These are phyloP conservation scores for Montipora foliosa DNA, from an alignment of 64 coral and sea anemone genomes.

Conservation along the genomic window DNA sequence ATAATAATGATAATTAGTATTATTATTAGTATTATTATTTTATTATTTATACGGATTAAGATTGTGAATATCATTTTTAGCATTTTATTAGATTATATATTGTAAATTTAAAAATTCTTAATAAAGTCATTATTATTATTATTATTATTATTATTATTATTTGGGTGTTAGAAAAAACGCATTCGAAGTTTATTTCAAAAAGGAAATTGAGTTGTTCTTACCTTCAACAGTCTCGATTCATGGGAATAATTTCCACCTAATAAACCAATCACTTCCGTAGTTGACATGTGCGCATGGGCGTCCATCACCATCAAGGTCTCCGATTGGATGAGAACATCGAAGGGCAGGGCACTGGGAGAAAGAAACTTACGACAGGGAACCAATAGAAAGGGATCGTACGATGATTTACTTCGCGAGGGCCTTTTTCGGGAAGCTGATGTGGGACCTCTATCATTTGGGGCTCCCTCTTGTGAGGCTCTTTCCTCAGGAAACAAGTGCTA, in stretches of 20 bases:
- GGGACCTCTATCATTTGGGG: neutral
- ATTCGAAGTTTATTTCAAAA: too few relatives aligned
- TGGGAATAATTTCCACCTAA: conserved; percentile 80
- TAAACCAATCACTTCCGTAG: conserved; percentile 91
- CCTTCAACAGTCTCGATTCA: conserved; percentile 66
- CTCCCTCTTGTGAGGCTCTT: neutral
- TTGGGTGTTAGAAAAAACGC: too few relatives aligned
- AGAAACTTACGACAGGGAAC: conserved; percentile 85
- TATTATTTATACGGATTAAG: too few relatives aligned
- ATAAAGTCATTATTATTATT: too few relatives aligned
- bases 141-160: too few relatives aligned
- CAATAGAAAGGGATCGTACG: conserved; percentile 89
- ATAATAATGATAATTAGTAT: too few relatives aligned
- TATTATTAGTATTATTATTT: too few relatives aligned
- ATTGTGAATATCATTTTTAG: too few relatives aligned
- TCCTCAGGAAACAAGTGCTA: conserved; percentile 62
- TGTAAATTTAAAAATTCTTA: too few relatives aligned
- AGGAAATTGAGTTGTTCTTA: neutral
- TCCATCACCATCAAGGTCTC: conserved; percentile 88
- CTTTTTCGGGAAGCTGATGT: conserved; percentile 27
- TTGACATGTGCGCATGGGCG: conserved; percentile 88
- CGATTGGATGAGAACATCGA: conserved; percentile 81
- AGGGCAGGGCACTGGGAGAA: conserved; percentile 71
- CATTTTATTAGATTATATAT: too few relatives aligned
- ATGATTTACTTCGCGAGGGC: conserved; percentile 41